Evolutionary conservation across 1,140 invertebrate species (phyloP).

Genomic region (Aphaenogaster rudis): DNA sequence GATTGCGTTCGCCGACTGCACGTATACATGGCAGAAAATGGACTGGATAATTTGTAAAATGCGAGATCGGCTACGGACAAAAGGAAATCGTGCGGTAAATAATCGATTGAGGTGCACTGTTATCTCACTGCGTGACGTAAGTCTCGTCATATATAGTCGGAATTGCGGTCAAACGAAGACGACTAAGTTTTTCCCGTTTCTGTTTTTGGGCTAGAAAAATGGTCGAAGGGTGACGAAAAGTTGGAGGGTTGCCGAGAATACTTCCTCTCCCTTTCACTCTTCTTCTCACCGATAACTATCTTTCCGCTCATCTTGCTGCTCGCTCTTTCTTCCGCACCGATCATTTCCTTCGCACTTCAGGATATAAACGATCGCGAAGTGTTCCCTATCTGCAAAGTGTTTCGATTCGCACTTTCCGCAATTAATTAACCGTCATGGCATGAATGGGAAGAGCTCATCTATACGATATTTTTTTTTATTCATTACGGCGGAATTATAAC

Average conservation of each 20-base stretch:
- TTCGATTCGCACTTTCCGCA: background rate
- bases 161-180: constrained; percentile 26
- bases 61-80: background rate
- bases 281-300: constrained; percentile 33
- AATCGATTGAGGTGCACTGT: background rate
- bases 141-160: constrained; percentile 33
- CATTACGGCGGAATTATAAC: background rate
- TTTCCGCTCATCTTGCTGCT: constrained; percentile 19
- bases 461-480: background rate
- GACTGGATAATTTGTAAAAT: constrained; percentile 26
- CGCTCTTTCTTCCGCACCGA: background rate
- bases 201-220: constrained; percentile 48
- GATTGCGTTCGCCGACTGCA: background rate
- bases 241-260: constrained; percentile 46
- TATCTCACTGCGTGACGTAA: constrained; percentile 16
- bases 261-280: constrained; percentile 12
- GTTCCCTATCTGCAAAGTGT: background rate
- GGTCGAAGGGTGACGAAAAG: constrained; percentile 51
- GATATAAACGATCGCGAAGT: constrained; percentile 44
- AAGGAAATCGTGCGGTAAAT: constrained; percentile 10
- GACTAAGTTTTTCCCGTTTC: constrained; percentile 37
- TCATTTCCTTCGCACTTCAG: constrained; percentile 16
- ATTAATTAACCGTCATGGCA: constrained; percentile 28
- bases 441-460: constrained; percentile 3
- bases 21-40: background rate